phyloP scores from a whole-genome alignment of 1,140 invertebrate genomes.

The Ganaspis sp. region DNA sequence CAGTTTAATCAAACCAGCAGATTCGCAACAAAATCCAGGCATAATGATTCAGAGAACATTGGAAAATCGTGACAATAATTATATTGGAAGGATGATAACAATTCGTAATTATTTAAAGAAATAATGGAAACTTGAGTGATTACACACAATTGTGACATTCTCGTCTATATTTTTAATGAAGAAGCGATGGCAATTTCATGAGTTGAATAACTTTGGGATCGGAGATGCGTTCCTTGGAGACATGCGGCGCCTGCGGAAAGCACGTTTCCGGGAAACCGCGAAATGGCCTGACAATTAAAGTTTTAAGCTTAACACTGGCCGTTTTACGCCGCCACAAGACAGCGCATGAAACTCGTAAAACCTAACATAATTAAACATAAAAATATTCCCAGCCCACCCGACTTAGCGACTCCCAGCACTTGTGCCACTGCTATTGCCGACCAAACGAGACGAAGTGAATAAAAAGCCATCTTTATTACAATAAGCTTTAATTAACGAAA shows the following conservation, averaged over 20 bases:
- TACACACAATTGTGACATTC: no score
- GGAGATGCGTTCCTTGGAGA: background rate
- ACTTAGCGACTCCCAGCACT: conserved; percentile 28
- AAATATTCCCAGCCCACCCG: conserved; percentile 55
- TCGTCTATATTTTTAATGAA: no score
- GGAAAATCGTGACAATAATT: background rate
- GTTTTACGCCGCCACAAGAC: conserved; percentile 57
- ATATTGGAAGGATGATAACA: no score
- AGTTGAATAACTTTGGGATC: background rate
- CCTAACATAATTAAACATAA: conserved; percentile 66
- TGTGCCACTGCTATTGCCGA: conserved; percentile 21
- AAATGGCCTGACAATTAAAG: conserved; percentile 59
- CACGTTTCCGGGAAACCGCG: conserved; percentile 46
- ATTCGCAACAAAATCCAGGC: no score
- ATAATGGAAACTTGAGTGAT: no score
- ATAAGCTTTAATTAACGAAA: conserved; percentile 70
- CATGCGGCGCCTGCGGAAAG: conserved; percentile 21
- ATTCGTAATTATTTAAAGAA: no score
- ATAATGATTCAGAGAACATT: no score
- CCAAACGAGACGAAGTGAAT: conserved; percentile 60
- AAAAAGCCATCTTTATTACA: conserved; percentile 70
- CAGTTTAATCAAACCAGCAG: no score
- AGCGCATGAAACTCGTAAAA: conserved; percentile 56
- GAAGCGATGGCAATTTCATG: background rate
- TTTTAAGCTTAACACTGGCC: conserved; percentile 54